These are phyloP conservation scores for Prosapia bicincta DNA, from an alignment of 2,888 invertebrate species.

Conservation along the genomic window DNA sequence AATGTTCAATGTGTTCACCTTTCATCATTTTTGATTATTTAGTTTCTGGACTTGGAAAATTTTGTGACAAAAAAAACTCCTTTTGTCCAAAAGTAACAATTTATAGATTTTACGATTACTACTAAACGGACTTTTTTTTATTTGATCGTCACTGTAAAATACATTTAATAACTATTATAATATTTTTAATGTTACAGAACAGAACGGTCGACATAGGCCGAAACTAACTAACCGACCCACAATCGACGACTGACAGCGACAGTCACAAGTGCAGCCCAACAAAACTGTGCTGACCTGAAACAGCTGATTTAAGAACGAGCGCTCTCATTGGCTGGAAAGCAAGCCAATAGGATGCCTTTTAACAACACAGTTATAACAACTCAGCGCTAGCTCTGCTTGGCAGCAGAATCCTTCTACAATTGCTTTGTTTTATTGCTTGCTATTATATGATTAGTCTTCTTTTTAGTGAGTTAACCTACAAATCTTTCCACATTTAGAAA, in stretches of 20 bases:
- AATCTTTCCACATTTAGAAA: background rate
- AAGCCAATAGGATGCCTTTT: conserved; percentile 12
- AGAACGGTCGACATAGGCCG: background rate
- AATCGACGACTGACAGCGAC: conserved; percentile 13
- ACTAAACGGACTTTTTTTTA: background rate
- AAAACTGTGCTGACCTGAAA: conserved; percentile 16
- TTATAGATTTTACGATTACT: background rate
- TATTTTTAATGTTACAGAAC: background rate
- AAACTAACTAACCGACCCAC: background rate
- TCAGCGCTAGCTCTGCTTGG: background rate
- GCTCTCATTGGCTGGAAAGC: conserved; percentile 12
- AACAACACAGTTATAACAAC: background rate
- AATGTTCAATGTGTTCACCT: conserved; percentile 33
- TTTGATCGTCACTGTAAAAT: background rate
- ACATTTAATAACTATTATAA: background rate
- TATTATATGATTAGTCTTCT: background rate
- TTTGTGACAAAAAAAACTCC: background rate
- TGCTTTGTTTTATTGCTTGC: background rate
- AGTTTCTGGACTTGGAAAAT: background rate
- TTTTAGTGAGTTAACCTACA: background rate
- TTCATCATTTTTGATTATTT: conserved; percentile 30
- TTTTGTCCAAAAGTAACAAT: background rate
- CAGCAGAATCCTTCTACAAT: background rate
- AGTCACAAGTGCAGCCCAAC: conserved; percentile 19
- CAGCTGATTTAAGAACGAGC: conserved; percentile 25